A percentile compares a stretch with the other conserved stretches of the same genome.
phyloP scores from a whole-genome alignment of 2,888 invertebrate genomes.

The Rotaria socialis region DNA sequence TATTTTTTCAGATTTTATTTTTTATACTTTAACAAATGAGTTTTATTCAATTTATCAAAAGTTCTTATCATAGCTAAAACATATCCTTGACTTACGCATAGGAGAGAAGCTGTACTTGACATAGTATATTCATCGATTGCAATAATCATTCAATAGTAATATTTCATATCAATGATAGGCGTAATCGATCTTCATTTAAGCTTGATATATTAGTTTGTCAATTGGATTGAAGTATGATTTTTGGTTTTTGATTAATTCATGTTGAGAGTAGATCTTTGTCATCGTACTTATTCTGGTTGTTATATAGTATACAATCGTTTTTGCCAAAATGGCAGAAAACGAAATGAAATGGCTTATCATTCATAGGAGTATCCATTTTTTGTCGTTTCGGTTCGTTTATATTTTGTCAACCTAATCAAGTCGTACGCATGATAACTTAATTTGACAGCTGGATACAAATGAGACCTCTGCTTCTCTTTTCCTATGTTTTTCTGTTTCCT shows the following conservation, averaged over 20 bases:
- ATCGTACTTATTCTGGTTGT: background rate
- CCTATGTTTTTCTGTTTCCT: background rate
- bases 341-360: background rate
- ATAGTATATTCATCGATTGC: too few species aligned
- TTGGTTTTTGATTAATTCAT: background rate
- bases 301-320: too few species aligned
- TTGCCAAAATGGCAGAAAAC: too few species aligned
- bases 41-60: background rate
- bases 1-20: background rate
- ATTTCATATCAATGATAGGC: background rate
- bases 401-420: background rate
- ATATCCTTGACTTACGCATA: too few species aligned
- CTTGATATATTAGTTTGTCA: background rate
- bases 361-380: background rate
- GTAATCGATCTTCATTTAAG: background rate
- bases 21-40: background rate
- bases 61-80: background rate
- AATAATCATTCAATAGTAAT: too few species aligned
- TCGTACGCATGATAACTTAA: background rate
- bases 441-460: background rate
- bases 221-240: background rate
- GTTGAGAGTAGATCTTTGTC: too few species aligned
- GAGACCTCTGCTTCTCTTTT: background rate
- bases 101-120: too few species aligned
- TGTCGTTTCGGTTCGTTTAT: background rate